Base-by-base conservation (phyloP, 2,888 invertebrate genomes). In the Cosmia trapezina region DNA sequence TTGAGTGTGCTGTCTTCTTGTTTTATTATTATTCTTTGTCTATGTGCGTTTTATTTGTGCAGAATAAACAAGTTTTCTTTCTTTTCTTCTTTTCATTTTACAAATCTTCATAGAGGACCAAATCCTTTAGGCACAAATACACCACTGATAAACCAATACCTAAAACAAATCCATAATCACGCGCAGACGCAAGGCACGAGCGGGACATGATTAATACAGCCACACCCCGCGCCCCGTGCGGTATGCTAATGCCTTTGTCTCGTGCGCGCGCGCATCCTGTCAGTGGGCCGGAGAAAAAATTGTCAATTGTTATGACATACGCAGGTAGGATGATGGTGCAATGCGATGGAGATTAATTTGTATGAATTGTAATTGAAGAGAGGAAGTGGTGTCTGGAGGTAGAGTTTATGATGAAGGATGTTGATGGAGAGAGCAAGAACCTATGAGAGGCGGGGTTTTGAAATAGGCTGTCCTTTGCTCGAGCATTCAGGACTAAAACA, bases 241-340 rank as follows among this genome's bases (percentile, higher is more conserved):
- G 86, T 92, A 94, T 94, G 93, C 88, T 91, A 93, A 93, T 94
- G 89, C 87, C 93, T 93, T 93, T 94, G 94, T 94, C 92, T 93
- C 92, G 94, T 63, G 93, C 93, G 92, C 89, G 92, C 93, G 92
- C 88, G 88, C 93, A 93, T 94, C 94, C 94, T 94, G 94, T 89
- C 91, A 88, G 90, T 92, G 92, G 91, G 93, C 87, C 69, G 86
- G 79, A 80, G 79, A 91, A 90, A 92, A 92, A 91, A 91, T 88
- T 89, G 91, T 91, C 91, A 92, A 92, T 92, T 87, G 89, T 92
- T 92, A 90, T 92, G 91, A 93, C 92, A 91, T 85, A 72, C 87
- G 80, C 85, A 83, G 83, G 86, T 85, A 86, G 80, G 88, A 89
- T 84, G 87, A 85, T 86, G 86, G 79, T 83, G 88, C 90, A 87